phyloP scores from a whole-genome alignment of 1,140 invertebrate species.

The Bactericera cockerelli region DNA sequence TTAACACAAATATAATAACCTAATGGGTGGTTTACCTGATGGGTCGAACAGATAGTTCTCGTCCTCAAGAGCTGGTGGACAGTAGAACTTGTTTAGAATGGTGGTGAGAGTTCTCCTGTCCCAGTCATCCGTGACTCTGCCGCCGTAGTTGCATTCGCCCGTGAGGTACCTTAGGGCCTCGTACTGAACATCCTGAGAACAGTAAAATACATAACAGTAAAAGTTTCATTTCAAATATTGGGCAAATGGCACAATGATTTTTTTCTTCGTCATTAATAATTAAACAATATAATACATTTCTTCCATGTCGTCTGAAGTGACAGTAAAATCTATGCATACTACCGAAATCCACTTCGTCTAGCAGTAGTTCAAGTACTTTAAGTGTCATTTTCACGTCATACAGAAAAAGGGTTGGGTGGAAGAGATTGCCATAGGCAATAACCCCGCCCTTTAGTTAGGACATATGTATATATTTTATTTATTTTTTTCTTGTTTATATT shows the following conservation, averaged over 20 bases:
- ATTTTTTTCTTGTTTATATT: too few relatives aligned
- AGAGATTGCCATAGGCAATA: too few relatives aligned
- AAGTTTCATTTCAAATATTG: neutral
- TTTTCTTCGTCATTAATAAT: neutral
- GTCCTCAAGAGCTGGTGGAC: conserved; percentile 27
- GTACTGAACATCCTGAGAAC: conserved; percentile 57
- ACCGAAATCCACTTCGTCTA: too few relatives aligned
- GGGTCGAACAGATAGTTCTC: conserved; percentile 19
- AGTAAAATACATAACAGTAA: conserved; percentile 4
- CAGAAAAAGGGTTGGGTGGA: too few relatives aligned
- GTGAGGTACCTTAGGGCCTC: conserved; percentile 79
- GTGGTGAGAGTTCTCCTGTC: conserved; percentile 76
- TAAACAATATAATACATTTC: neutral
- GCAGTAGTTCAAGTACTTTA: too few relatives aligned
- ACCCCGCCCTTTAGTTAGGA: too few relatives aligned
- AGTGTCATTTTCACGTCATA: too few relatives aligned
- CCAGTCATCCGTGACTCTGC: conserved; percentile 87
- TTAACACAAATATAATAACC: too few relatives aligned
- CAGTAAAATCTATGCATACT: too few relatives aligned
- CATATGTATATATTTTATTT: too few relatives aligned
- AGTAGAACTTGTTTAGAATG: conserved; percentile 69
- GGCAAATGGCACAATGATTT: neutral
- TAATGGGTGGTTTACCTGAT: conserved; percentile 12
- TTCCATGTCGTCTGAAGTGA: too few relatives aligned
- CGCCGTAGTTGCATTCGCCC: conserved; percentile 94